These are phyloP conservation scores for Calycopis cecrops DNA, from an alignment of 1,140 invertebrate genomes.

Conservation along the genomic window DNA sequence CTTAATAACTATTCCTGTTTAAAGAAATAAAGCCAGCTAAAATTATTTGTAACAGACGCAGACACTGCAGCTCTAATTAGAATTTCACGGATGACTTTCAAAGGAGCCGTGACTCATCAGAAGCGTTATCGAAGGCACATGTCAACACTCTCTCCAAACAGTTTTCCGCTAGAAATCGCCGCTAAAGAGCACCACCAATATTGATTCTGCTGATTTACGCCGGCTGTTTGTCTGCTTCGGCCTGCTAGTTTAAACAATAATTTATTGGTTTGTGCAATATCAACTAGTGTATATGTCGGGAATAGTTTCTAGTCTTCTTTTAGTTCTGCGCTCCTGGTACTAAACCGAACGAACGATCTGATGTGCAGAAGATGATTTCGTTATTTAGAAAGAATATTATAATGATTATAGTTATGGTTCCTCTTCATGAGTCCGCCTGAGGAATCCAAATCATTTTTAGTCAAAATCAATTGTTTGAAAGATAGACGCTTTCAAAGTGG, in stretches of 20 bases:
- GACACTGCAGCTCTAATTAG: not conserved
- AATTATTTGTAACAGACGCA: not conserved
- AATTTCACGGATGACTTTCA: not conserved
- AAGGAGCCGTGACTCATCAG: slow-evolving; percentile 1
- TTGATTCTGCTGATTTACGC: not conserved
- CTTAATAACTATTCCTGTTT: not conserved
- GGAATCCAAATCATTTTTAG: too few relatives aligned
- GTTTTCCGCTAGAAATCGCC: slow-evolving; percentile 3
- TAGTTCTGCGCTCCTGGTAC: not conserved
- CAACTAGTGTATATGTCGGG: too few relatives aligned
- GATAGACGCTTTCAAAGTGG: too few relatives aligned
- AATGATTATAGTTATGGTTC: too few relatives aligned
- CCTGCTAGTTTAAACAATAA: not conserved
- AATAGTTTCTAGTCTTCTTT: not conserved
- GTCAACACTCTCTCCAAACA: slow-evolving; percentile 2
- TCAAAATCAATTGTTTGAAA: too few relatives aligned
- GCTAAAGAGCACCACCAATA: slow-evolving; percentile 6
- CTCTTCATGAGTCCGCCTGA: too few relatives aligned
- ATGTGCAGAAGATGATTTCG: not conserved
- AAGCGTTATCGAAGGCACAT: not conserved
- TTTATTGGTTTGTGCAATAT: not conserved
- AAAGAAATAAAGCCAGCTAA: not conserved
- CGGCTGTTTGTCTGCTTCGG: not conserved
- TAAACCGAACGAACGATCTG: not conserved
- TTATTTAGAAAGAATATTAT: too few relatives aligned